Conservation (phyloP, 2,113 vertebrate genomes). For the Isurus oxyrinchus region DNA sequence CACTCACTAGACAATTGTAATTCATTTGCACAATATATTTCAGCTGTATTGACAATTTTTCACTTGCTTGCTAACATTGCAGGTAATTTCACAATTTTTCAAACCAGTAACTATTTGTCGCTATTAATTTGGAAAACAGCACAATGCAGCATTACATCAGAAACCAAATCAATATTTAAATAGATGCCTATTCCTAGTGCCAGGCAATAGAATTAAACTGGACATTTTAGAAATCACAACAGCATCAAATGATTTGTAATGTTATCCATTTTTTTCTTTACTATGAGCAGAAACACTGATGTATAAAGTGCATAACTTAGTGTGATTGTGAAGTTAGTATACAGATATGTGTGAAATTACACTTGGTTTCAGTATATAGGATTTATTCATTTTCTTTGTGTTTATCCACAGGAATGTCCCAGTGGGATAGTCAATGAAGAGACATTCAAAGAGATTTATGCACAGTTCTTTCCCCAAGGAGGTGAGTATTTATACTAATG, state of each 20-base stretch:
- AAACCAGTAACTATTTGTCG: background rate
- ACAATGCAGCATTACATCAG: background rate
- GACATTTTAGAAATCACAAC: background rate
- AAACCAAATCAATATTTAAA: background rate
- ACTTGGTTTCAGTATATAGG: background rate
- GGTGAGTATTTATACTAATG: slow-evolving; percentile 60
- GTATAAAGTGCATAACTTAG: background rate
- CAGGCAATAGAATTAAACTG: slow-evolving; percentile 5
- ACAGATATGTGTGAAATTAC: background rate
- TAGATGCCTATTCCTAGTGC: background rate
- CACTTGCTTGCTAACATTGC: too few species aligned
- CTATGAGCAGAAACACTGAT: slow-evolving; percentile 19
- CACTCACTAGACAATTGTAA: background rate
- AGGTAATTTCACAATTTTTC: slow-evolving; percentile 19
- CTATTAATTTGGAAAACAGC: background rate
- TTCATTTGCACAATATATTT: slow-evolving; percentile 5
- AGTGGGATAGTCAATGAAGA: slow-evolving; percentile 95
- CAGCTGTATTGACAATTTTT: background rate
- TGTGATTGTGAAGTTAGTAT: background rate
- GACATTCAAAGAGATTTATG: slow-evolving; percentile 94
- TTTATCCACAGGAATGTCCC: slow-evolving; percentile 78
- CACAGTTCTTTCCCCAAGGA: slow-evolving; percentile 97
- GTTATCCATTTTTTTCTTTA: background rate
- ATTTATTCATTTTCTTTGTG: slow-evolving; percentile 41
- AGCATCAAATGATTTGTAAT: background rate